phyloP scores from a whole-genome alignment of 2,113 vertebrate genomes.

The Pedionomus torquatus region DNA sequence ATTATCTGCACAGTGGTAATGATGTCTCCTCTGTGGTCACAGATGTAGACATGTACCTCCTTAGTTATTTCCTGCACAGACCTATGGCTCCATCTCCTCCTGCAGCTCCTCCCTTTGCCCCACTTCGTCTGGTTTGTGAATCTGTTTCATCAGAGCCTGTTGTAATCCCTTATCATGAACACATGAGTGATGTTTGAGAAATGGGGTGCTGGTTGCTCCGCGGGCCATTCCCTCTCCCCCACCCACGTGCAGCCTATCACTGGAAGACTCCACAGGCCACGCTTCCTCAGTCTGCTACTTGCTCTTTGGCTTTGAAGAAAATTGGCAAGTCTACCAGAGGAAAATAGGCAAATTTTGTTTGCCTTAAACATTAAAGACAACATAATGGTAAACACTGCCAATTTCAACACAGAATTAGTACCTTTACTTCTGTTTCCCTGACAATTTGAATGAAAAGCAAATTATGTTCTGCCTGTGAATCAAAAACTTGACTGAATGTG shows the following conservation, averaged over 20 bases:
- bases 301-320: not conserved
- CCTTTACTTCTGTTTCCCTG: not conserved
- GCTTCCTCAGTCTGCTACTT: not conserved
- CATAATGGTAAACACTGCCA: slow-evolving; percentile 26
- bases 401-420: slow-evolving; percentile 44
- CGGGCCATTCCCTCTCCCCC: fast-evolving
- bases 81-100: not conserved
- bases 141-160: not conserved
- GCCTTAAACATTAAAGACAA: slow-evolving; percentile 26
- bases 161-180: not conserved
- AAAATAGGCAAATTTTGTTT: not conserved
- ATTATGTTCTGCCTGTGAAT: not conserved
- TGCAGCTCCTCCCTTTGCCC: not conserved
- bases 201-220: not conserved
- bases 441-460: not conserved
- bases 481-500: not conserved
- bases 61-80: not conserved
- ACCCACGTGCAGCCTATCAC: fast-evolving
- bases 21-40: not conserved
- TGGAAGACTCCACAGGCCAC: not conserved
- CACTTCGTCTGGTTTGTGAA: not conserved
- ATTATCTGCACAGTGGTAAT: not conserved
- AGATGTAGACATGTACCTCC: not conserved
- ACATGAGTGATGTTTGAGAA: not conserved
- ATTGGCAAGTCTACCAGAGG: not conserved